Evolutionary conservation across 1,140 invertebrate genomes (phyloP).

Genomic region (Hypothenemus hampei): DNA sequence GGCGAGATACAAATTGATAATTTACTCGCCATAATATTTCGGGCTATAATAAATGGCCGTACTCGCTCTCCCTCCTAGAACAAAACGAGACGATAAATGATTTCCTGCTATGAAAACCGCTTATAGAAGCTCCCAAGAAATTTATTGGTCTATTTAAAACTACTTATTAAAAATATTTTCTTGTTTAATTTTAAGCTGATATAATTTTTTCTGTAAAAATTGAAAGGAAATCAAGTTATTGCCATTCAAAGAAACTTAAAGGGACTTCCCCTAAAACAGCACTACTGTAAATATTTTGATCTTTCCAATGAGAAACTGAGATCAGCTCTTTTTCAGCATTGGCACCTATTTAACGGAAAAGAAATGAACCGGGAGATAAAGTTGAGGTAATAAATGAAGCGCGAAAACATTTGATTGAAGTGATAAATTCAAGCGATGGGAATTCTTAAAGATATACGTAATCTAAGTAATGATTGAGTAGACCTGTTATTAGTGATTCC

Average conservation of each 20-base stretch:
- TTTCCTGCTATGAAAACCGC: slow-evolving; percentile 6
- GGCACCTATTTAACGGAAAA: neutral
- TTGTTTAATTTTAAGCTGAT: no score
- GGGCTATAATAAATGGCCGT: neutral
- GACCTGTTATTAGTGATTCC: no score
- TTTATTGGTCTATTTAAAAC: slow-evolving; percentile 5
- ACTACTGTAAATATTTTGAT: neutral
- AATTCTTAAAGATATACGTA: slow-evolving; percentile 2
- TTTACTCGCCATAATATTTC: neutral
- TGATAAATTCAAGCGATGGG: slow-evolving; percentile 5
- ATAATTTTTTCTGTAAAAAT: no score
- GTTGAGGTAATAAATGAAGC: slow-evolving; percentile 9
- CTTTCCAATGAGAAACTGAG: neutral
- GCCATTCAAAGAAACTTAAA: no score
- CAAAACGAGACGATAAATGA: slow-evolving; percentile 4
- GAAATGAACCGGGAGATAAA: slow-evolving; percentile 6
- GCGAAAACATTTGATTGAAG: slow-evolving; percentile 11
- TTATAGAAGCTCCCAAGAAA: neutral
- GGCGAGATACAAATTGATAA: slow-evolving; percentile 1
- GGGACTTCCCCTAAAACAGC: no score
- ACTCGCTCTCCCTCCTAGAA: neutral
- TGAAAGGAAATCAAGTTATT: no score
- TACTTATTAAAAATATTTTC: no score
- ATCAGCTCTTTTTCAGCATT: neutral
- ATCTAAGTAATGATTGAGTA: neutral